Base-by-base conservation (phyloP, 2,888 invertebrate species). In the Hesperia comma region DNA sequence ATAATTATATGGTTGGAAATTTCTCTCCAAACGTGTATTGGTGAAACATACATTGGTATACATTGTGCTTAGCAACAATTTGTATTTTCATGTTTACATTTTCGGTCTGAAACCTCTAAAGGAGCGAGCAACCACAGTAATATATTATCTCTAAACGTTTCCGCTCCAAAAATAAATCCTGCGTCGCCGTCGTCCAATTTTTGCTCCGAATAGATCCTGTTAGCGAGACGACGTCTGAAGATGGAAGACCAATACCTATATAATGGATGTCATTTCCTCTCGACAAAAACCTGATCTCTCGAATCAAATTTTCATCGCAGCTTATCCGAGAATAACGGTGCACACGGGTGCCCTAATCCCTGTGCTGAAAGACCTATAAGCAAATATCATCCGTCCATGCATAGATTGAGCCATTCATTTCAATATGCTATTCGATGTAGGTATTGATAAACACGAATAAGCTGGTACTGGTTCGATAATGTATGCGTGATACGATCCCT, bases 291-390 rank as follows among this genome's bases (percentile, higher is more conserved):
- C 53, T 41, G 63, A 58, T 68, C 66, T 54, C 60, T 67, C 57
- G 61, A 69, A 70, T 68, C 69, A 71, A 62, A 70, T 71, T 69
- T 69, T 67, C 63, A 68, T 67, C 63, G 43, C 64, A 49, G 63
- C 66, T 69, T 61, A 69, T 55, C 64, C 54, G 37, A 49, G 41
- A 64, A 67, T 64, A 32, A 56, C 55, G 56, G 51, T 56, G 46
- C 57, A 63, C 41, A 7, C 41, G 51, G 57, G 51, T 51, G 57
- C 26, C 21, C 43, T 56, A 56, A 63, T 56, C 55, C 43, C 33
- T 15, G 40, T n/a, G 51, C 17, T 51, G 33, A 61, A 61, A 19
- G 19, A 21, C 12, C 55, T 26, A 19, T 37, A 49, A 37, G 56
- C 49, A 40, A 63, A 63, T 57, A 57, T 49, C n/a, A 21, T 37